Conservation (phyloP, 2,888 invertebrate genomes). For the Euclidia mi region DNA sequence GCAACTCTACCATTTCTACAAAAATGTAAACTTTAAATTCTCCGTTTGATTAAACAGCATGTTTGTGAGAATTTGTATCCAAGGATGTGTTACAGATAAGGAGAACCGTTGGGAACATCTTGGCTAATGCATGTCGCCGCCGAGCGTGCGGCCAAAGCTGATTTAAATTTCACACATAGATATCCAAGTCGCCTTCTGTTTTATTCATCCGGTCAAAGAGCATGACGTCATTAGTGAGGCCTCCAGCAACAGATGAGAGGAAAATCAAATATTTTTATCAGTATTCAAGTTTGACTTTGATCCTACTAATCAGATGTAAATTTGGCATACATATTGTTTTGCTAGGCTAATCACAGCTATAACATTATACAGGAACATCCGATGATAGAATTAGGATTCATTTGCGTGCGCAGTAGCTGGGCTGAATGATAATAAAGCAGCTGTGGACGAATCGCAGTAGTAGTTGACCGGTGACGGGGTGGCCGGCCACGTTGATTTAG, state of each 20-base stretch:
- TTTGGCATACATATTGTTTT: constrained; percentile 45
- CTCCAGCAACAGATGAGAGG: constrained; percentile 41
- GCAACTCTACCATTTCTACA: too few species aligned
- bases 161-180: constrained; percentile 73
- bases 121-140: constrained; percentile 50
- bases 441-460: constrained; percentile 55
- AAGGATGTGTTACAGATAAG: constrained; percentile 13
- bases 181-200: constrained; percentile 66
- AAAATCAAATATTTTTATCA: constrained; percentile 21
- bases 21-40: too few species aligned
- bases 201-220: constrained; percentile 72
- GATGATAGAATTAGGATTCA: constrained; percentile 73
- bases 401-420: constrained; percentile 62
- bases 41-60: neutral
- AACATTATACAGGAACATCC: constrained; percentile 56
- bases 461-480: constrained; percentile 12
- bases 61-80: neutral
- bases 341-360: constrained; percentile 48
- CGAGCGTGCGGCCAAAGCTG: constrained; percentile 51
- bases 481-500: constrained; percentile 64
- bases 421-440: constrained; percentile 77
- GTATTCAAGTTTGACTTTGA: constrained; percentile 16
- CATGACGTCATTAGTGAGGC: constrained; percentile 66
- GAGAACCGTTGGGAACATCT: constrained; percentile 26
- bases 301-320: constrained; percentile 30